Base-by-base conservation (phyloP, 2,113 vertebrate genomes). In the Cercocebus atys region DNA sequence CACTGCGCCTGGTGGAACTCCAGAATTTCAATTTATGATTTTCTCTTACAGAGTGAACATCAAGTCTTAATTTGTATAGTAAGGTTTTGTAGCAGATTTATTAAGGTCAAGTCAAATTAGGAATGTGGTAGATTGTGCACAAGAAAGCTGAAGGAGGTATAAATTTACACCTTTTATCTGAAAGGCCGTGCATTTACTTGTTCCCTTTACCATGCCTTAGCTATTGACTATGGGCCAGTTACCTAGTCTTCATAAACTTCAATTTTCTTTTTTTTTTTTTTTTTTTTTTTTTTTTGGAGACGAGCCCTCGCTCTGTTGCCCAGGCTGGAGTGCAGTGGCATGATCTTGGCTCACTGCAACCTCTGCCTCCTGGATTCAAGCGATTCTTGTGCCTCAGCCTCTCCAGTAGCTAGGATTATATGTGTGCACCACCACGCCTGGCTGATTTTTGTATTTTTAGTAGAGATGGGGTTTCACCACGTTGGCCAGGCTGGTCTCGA, bases 21-120 rank as follows among this genome's bases (percentile, higher is more conserved):
- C 8, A 64, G 61, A 35, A 88, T 92, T 97, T 94, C 18, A 87
- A 10, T 70, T 97, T 90, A n/a, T 1, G n/a, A 22, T 93, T 79
- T 94, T 75, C 66, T 93, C 18, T 47, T 66, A 79, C 22, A 73
- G 30, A 47, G 4, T 82, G 45, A 76, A 90, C n/a, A 76, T 55
- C 47, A 76, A 68, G 72, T 88, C 30, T 88, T 57, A 45, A 83
- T 88, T 83, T 92, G 57, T 25, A 2, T 70, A 80, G 16, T 76
- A 38, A 88, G 23, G 25, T 66, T 78, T 94, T 84, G 14, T 81
- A 73, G 70, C 75, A 78, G 30, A 72, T 75, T 97, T 96, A 57
- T 7, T 12, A 61, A 82, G 55, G 18, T 25, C 64, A 86, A 61
- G 22, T 81, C 43, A 89, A 23, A 2, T 81, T 93, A 70, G 45